Evolutionary conservation across 2,888 invertebrate genomes (phyloP).

Genomic region (Xylota segnis): DNA sequence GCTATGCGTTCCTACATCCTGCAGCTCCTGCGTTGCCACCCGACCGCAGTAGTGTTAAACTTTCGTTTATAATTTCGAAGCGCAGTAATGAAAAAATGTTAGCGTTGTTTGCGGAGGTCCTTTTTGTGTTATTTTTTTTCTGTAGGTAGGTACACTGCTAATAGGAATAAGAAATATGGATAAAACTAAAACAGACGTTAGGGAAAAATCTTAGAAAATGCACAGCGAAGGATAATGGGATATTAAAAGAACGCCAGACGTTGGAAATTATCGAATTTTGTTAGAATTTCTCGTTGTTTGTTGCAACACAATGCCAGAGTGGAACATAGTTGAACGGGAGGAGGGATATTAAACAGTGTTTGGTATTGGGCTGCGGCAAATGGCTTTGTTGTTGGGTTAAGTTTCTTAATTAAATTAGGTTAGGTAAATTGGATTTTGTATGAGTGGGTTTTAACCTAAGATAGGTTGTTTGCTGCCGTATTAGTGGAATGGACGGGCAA

Average conservation of each 20-base stretch:
- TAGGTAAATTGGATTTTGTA: not conserved
- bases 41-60: conserved; percentile 55
- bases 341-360: conserved; percentile 10
- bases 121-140: not conserved
- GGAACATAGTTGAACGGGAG: conserved; percentile 12
- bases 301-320: conserved; percentile 1
- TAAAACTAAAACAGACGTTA: conserved; percentile 67
- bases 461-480: too few species aligned
- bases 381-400: not conserved
- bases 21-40: conserved; percentile 30
- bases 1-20: conserved; percentile 41
- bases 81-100: conserved; percentile 60
- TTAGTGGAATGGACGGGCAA: too few species aligned
- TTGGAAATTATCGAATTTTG: conserved; percentile 67
- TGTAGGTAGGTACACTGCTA: not conserved
- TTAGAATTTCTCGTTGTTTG: conserved; percentile 37
- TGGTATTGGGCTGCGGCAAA: not conserved
- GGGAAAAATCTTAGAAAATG: conserved; percentile 63
- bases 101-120: conserved; percentile 33
- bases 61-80: conserved; percentile 71
- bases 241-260: conserved; percentile 69
- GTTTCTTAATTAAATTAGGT: conserved; percentile 2
- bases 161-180: conserved; percentile 33
- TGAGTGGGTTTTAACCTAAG: not conserved
- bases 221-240: conserved; percentile 66